Evolutionary conservation across 1,140 invertebrate genomes (phyloP), one percentile per base, ranked within the genome.

Genomic region (Ericerus pela): DNA sequence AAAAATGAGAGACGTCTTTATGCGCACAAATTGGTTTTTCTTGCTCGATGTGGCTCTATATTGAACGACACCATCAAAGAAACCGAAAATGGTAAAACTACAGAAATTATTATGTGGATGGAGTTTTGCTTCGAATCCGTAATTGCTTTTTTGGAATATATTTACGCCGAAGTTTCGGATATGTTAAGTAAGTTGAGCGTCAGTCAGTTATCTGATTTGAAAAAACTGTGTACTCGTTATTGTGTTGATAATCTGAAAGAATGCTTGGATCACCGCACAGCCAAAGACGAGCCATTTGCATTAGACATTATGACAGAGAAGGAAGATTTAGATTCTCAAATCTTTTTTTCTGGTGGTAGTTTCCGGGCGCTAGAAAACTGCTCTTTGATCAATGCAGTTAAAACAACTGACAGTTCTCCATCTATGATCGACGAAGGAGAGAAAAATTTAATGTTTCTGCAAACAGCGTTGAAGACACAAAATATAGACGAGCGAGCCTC

Each of bases 101-200:
- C 38, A 30, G 58, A 62, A 53, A 55, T 61, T 26, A 3, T 62
- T 2, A 57, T 61, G 58, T 62, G 59, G 59, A 55, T 30, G 6
- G 53, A 59, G 2, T 54, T 36, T 31, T 31, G 28, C 18, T 43
- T 36, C 38, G 53, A 55, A 51, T 38, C 60, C 27, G 29, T 33
- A 11, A 29, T 59, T 12, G 52, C 58, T 29, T 61, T 61, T 27
- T 43, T 61, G 31, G 53, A 57, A 36, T 51, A 54, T n/a, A 47
- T 61, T 53, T 61, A 61, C 14, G 55, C 43, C 30, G 58, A 58
- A 1, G 30, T 2, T n/a, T 30, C 36, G 20, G 20, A 18, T 5
- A 10, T 8, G 22, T 24, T 47, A 5, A 24, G 3, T 22, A 22
- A 20, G 4, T n/a, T n/a, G n/a, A n/a, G n/a, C n/a, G n/a, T n/a